Conservation (phyloP, 1,140 invertebrate genomes). For the Papilio dardanus region DNA sequence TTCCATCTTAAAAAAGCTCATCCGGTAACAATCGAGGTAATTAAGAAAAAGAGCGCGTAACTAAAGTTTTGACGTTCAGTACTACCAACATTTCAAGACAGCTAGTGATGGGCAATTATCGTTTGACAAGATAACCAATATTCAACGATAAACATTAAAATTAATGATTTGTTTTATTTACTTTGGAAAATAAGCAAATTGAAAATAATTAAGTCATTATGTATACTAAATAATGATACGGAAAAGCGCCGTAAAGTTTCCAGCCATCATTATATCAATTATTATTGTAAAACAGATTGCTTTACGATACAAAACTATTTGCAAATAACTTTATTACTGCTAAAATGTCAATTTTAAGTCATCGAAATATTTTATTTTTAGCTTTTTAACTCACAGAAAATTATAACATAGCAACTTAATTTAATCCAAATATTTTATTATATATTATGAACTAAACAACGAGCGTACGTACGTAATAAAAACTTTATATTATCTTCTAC, state of each 20-base stretch:
- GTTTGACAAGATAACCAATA: slow-evolving; percentile 52
- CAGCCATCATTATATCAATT: not conserved
- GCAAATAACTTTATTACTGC: not conserved
- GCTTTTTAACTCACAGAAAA: not conserved
- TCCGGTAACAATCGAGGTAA: slow-evolving; percentile 72
- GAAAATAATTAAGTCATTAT: not conserved
- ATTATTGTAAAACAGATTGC: not conserved
- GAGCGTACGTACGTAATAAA: not conserved
- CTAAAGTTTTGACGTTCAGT: slow-evolving; percentile 70
- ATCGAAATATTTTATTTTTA: not conserved
- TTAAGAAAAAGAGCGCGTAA: slow-evolving; percentile 77
- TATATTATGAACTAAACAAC: no score
- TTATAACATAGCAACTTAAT: not conserved
- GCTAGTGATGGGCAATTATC: slow-evolving; percentile 54
- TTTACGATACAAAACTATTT: slow-evolving; percentile 7
- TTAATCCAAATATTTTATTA: not conserved
- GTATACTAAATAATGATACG: not conserved
- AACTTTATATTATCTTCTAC: not conserved
- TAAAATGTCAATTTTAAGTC: not conserved
- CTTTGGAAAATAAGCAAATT: not conserved
- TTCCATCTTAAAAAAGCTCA: slow-evolving; percentile 67
- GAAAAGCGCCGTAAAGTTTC: not conserved
- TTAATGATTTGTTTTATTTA: not conserved
- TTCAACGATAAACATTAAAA: not conserved
- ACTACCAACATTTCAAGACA: slow-evolving; percentile 64